Base-by-base conservation (phyloP, 2,888 invertebrate genomes). In the Endomychus coccineus region DNA sequence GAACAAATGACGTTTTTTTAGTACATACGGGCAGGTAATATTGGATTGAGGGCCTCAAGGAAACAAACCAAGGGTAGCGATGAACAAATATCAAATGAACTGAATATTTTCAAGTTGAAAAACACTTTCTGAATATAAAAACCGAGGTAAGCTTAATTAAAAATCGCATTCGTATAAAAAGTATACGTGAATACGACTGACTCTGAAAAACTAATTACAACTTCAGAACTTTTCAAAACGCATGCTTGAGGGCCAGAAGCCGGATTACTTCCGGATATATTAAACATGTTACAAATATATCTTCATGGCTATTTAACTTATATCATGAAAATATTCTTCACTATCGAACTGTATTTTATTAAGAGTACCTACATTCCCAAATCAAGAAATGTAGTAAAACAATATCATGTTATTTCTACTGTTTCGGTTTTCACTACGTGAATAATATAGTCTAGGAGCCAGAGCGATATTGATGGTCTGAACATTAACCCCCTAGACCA, bases 71-170 rank as follows among this genome's bases (percentile, higher is more conserved):
- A 59, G 60, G 59, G 59, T 52, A 51, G 47, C 45, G 49, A 51
- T 49, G 51, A 54, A 57, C 57, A 58, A 60, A 60, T 56, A 60
- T 56, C 58, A 61, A 64, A 61, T 61, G 62, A 62, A 62, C 59
- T 59, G 61, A 56, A 62, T 59, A 62, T 61, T 62, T 62, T 61
- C 59, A 61, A 56, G 59, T 57, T 55, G 59, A 56, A 62, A 61
- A 62, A 59, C 59, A 59, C 61, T 61, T 61, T 60, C 57, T 56
- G 60, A 59, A 62, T 62, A 59, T 60, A 61, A 57, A 62, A 61
- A 56, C 54, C 53, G 59, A 59, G 56, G 57, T 57, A 55, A 58
- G 61, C 62, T 63, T 64, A 65, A 64, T 65, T 64, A 64, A 65
- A 64, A 65, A 62, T 62, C 59, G 58, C 56, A 59, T 55, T 60